phyloP scores from a whole-genome alignment of 2,888 invertebrate species.

The Coenonympha glycerion region DNA sequence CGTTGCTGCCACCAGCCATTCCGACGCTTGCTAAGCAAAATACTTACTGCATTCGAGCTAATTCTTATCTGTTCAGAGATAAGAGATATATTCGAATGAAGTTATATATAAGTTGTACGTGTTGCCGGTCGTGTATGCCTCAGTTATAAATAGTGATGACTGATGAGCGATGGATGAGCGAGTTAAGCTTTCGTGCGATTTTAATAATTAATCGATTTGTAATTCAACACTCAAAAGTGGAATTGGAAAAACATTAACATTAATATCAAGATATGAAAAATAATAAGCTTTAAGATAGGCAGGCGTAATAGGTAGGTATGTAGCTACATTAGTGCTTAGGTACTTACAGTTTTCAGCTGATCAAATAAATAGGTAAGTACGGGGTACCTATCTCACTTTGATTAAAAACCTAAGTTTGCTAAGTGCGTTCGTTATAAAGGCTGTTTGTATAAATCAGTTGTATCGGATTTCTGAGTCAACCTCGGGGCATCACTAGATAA shows the following conservation, averaged over 20 bases:
- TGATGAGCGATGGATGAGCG: constrained; percentile 13
- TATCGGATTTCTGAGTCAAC: constrained; percentile 1
- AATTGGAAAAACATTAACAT: no score
- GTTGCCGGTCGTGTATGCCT: constrained; percentile 8
- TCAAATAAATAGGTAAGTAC: no score
- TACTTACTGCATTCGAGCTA: not conserved
- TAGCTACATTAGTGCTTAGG: no score
- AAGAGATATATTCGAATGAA: constrained; percentile 4
- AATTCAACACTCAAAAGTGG: not conserved
- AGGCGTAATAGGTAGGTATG: no score
- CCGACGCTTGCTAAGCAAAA: constrained; percentile 3
- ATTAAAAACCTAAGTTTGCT: no score
- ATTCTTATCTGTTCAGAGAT: not conserved
- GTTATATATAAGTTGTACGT: constrained; percentile 1
- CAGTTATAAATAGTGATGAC: constrained; percentile 13
- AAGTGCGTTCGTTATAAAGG: no score
- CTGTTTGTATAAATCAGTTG: not conserved
- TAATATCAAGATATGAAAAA: no score
- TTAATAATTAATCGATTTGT: not conserved
- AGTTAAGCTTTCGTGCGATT: constrained; percentile 8
- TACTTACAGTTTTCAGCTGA: no score
- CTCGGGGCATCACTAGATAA: constrained; percentile 4
- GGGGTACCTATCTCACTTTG: no score
- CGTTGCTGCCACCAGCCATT: constrained; percentile 11
- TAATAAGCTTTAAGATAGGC: no score